Base-by-base conservation (phyloP, 1,140 invertebrate genomes). In the Cecropterus lyciades region DNA sequence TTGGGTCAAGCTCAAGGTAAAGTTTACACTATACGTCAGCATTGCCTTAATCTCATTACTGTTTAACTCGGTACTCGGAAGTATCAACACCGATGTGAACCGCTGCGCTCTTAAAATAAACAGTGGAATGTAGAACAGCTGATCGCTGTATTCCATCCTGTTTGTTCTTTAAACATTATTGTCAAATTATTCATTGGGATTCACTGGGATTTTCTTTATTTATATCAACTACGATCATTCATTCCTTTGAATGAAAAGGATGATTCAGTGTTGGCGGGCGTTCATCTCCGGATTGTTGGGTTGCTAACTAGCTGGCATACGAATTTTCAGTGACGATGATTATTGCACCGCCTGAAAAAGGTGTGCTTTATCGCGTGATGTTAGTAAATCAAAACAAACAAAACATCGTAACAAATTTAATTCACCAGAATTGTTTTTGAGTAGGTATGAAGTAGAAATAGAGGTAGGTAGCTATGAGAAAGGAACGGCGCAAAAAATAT, bases 1-100 rank as follows among this genome's bases (percentile, higher is more conserved):
- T n/a, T n/a, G n/a, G 81, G 74, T 86, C 78, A 86, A 85, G 85
- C 77, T 86, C 84, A 88, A 88, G 82, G 83, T 67, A 72, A 72
- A 67, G 46, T 8, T 6, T 33, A 33, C 9, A 42, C 16, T n/a
- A n/a, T 43, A 45, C 13, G 17, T 56, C 43, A 6, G 3, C 5
- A 59, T 24, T 59, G 53, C 43, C 11, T 40, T 11, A 43, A 43
- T 20, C 30, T 45, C 24, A 45, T 59, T 59, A 27, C 24, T 10
- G 11, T 40, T 2, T n/a, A 40, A 40, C 5, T 0, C 5, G 11
- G 1, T 11, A 40, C 37, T 40, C 3, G 11, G 37, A 9, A 40
- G 37, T 59, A 46, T 45, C 13, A 20, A 10, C 20, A 57, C 20
- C 15, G 16, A 20, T 55, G 11, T 13, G 20, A 51, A 24, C 13